These are phyloP conservation scores for Desoria tigrina DNA, from an alignment of 2,888 invertebrate genomes.

Conservation along the genomic window DNA sequence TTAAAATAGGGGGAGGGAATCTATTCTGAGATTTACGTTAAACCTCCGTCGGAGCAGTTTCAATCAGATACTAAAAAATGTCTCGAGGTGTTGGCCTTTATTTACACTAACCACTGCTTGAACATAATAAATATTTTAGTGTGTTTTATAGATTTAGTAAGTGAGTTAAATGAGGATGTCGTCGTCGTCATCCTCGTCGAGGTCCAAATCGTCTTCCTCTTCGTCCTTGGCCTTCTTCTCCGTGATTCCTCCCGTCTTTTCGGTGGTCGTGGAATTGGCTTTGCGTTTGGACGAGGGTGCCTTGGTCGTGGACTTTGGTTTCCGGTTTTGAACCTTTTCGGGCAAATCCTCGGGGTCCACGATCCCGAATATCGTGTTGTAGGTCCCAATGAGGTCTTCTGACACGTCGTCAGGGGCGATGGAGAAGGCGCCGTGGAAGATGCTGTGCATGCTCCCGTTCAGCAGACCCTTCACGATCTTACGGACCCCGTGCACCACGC, in stretches of 20 bases:
- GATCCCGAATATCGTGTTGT: constrained; percentile 37
- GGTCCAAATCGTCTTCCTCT: constrained; percentile 14
- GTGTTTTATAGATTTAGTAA: too few relatives aligned
- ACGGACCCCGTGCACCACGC: constrained; percentile 33
- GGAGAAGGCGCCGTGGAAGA: constrained; percentile 40
- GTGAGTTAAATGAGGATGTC: too few relatives aligned
- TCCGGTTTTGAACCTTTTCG: constrained; percentile 8
- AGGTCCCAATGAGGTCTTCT: constrained; percentile 37
- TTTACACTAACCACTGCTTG: too few relatives aligned
- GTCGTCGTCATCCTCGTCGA: too few relatives aligned
- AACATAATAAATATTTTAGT: too few relatives aligned
- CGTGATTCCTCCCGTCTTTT: not conserved
- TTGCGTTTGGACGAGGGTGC: not conserved
- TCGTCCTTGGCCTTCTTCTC: constrained; percentile 34
- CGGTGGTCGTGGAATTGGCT: not conserved
- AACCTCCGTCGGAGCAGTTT: too few relatives aligned
- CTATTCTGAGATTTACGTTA: too few relatives aligned
- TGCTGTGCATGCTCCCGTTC: constrained; percentile 33
- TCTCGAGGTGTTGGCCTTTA: too few relatives aligned
- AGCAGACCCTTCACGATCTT: constrained; percentile 43
- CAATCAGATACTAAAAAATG: too few relatives aligned
- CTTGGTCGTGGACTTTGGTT: not conserved
- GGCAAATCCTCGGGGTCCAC: constrained; percentile 20
- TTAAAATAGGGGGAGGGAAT: too few relatives aligned
- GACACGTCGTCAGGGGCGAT: constrained; percentile 37